A percentile compares a stretch with the other conserved stretches of the same genome.
phyloP scores from a whole-genome alignment of 2,797 vertebrate species.

The Alauda arvensis region DNA sequence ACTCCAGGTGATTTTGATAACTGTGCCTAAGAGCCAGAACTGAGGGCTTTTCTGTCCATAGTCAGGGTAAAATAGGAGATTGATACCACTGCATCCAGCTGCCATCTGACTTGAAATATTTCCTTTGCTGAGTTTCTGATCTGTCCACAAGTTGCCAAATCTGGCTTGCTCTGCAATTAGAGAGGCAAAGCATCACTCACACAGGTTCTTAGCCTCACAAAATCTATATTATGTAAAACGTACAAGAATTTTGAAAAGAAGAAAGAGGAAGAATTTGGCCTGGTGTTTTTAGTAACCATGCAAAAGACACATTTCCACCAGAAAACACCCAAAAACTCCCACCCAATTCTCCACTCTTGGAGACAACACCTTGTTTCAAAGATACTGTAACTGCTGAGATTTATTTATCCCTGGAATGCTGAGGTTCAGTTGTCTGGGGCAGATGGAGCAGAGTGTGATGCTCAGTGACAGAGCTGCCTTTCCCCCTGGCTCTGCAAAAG shows the following conservation, averaged over 20 bases:
- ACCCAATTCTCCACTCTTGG: background rate
- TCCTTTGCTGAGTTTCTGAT: background rate
- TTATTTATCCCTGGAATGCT: background rate
- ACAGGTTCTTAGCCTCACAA: background rate
- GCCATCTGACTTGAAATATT: background rate
- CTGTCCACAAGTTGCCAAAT: background rate
- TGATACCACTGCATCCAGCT: background rate
- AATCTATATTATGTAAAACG: background rate
- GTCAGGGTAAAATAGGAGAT: background rate
- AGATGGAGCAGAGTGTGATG: background rate
- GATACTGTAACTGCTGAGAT: background rate
- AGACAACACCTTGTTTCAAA: background rate
- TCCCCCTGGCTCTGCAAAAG: background rate
- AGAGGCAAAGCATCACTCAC: background rate
- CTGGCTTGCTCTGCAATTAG: background rate
- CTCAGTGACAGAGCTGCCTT: background rate
- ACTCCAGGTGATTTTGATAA: background rate
- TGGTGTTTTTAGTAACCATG: background rate
- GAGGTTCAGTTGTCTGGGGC: background rate
- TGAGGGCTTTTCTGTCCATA: background rate
- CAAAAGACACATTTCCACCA: background rate
- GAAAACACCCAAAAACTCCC: rapidly evolving
- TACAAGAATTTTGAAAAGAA: background rate
- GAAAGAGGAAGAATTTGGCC: background rate
- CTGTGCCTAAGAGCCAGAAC: background rate